These are phyloP conservation scores for Ischnura elegans DNA, from an alignment of 2,888 invertebrate species.

Conservation along the genomic window DNA sequence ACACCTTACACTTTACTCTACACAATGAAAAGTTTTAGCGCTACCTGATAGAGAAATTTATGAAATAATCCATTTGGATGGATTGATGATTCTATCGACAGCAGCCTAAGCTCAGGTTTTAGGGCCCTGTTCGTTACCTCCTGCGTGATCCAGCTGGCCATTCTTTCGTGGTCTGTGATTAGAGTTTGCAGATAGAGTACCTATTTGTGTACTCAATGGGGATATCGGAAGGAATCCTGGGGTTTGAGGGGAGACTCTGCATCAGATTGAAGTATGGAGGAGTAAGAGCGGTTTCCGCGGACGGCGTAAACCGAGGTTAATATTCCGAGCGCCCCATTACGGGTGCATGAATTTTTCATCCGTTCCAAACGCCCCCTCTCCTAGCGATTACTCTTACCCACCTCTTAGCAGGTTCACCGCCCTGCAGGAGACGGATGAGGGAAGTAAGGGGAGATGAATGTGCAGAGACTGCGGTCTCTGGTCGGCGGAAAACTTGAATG, in stretches of 20 bases:
- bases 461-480: not conserved
- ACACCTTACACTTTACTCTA: too few species aligned
- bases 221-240: not conserved
- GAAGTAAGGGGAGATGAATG: not conserved
- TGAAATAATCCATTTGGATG: too few species aligned
- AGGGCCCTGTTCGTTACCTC: not conserved
- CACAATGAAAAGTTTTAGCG: too few species aligned
- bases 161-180: not conserved
- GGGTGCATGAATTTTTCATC: slow-evolving; percentile 43
- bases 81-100: too few species aligned
- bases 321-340: slow-evolving; percentile 51
- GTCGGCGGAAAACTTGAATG: not conserved
- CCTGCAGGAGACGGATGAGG: not conserved
- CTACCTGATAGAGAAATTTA: too few species aligned
- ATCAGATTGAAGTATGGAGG: slow-evolving; percentile 25
- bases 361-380: not conserved
- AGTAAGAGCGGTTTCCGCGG: slow-evolving; percentile 45
- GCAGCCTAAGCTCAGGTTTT: not conserved
- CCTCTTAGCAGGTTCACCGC: not conserved
- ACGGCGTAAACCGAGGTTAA: slow-evolving; percentile 42
- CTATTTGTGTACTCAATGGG: not conserved
- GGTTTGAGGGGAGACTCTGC: not conserved
- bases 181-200: not conserved
- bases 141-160: not conserved
- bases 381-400: not conserved